Evolutionary conservation across 2,797 vertebrate genomes (phyloP).

Genomic region (Nasua narica): DNA sequence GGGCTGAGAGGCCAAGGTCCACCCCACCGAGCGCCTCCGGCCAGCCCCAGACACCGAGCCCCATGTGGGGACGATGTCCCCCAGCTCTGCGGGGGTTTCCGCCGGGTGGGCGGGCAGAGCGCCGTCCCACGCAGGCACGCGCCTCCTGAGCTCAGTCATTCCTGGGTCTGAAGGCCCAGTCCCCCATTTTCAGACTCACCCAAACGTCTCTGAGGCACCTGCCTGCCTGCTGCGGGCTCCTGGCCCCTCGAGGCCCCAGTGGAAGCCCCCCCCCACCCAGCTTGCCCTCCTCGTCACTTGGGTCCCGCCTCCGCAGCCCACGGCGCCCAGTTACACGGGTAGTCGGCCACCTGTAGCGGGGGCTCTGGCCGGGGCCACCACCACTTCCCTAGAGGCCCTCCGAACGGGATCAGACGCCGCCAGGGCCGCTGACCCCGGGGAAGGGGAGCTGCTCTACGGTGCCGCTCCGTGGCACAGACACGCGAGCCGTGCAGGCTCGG

Average conservation of each 20-base stretch:
- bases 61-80: accelerated
- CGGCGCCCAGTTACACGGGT: accelerated
- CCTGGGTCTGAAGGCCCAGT: neutral
- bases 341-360: neutral
- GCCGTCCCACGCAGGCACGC: neutral
- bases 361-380: too few species aligned
- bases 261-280: neutral
- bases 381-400: neutral
- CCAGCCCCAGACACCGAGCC: accelerated
- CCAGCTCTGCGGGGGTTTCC: neutral
- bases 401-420: accelerated
- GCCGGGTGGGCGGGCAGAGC: accelerated
- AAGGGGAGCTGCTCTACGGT: accelerated
- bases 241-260: accelerated
- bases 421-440: neutral
- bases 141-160: accelerated
- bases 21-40: accelerated
- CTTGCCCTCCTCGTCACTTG: neutral
- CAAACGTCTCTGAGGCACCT: accelerated
- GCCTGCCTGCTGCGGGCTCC: too few species aligned
- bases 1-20: neutral
- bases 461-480: accelerated
- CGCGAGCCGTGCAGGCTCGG: accelerated
- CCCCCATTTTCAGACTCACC: neutral
- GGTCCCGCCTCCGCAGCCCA: neutral